Percentiles rank a stretch among this genome's conserved stretches.
phyloP scores from a whole-genome alignment of 2,888 invertebrate genomes.

The Polydrusus pterygomalis region DNA sequence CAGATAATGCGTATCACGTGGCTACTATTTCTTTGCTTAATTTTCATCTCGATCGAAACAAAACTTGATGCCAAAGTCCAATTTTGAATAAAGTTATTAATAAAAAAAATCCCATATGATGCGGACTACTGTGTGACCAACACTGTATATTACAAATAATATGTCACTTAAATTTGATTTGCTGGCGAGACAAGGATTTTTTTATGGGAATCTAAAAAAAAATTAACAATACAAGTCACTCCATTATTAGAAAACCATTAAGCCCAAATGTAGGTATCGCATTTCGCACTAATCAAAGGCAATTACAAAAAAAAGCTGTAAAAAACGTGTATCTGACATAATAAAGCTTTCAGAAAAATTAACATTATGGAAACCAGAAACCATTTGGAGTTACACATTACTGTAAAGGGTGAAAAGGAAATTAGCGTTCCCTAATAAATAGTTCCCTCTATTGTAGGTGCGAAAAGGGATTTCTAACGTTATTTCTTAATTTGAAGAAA shows the following conservation, averaged over 20 bases:
- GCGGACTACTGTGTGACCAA: no score
- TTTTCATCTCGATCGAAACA: no score
- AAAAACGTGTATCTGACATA: neutral
- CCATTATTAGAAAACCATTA: neutral
- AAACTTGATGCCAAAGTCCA: no score
- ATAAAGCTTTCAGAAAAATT: constrained; percentile 23
- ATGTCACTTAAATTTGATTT: no score
- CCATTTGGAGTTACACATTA: constrained; percentile 4
- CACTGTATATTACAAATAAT: no score
- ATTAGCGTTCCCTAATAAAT: constrained; percentile 11
- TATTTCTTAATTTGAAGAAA: no score
- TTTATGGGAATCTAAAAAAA: no score
- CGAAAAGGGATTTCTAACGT: neutral
- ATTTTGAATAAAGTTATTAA: no score
- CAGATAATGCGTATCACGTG: no score
- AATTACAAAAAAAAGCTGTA: neutral
- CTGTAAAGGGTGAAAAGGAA: constrained; percentile 6
- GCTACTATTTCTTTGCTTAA: no score
- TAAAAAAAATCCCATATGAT: no score
- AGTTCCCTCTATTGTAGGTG: constrained; percentile 1
- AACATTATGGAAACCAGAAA: constrained; percentile 11
- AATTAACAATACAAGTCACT: neutral
- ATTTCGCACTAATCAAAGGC: neutral
- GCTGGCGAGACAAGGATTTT: no score
- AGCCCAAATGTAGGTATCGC: neutral